phyloP scores from a whole-genome alignment of 2,888 invertebrate species.

The Euzetes globulus region DNA sequence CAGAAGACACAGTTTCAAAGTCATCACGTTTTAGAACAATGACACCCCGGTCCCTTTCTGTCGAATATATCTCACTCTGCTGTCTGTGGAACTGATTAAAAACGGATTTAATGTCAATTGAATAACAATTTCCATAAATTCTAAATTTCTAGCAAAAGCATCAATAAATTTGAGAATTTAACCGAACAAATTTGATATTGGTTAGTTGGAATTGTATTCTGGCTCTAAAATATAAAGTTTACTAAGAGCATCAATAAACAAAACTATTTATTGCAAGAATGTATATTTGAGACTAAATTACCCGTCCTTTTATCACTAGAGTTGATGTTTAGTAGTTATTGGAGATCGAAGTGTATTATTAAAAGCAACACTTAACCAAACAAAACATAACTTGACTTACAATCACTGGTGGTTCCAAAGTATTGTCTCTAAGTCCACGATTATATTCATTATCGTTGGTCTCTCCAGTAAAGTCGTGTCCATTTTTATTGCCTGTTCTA shows the following conservation, averaged over 20 bases:
- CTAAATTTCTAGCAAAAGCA: no score
- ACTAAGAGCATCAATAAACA: no score
- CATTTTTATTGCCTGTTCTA: background rate
- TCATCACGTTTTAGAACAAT: slow-evolving; percentile 8
- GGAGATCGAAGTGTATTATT: background rate
- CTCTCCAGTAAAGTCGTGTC: background rate
- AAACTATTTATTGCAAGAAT: no score
- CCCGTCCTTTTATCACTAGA: no score
- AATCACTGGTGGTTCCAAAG: background rate
- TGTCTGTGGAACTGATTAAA: slow-evolving; percentile 19
- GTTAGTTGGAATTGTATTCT: no score
- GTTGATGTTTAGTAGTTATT: background rate
- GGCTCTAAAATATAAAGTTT: no score
- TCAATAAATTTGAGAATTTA: no score
- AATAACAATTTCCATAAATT: no score
- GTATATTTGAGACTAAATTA: no score
- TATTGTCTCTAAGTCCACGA: background rate
- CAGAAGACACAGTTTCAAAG: background rate
- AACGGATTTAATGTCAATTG: no score
- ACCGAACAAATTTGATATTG: no score
- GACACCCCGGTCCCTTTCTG: background rate
- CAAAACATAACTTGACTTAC: background rate
- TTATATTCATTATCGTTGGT: background rate
- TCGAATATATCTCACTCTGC: slow-evolving; percentile 12
- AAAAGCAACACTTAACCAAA: no score